A percentile compares a stretch with the other conserved stretches of the same genome.
Conservation (phyloP, 2,888 invertebrate genomes). For the Erebia epiphron region DNA sequence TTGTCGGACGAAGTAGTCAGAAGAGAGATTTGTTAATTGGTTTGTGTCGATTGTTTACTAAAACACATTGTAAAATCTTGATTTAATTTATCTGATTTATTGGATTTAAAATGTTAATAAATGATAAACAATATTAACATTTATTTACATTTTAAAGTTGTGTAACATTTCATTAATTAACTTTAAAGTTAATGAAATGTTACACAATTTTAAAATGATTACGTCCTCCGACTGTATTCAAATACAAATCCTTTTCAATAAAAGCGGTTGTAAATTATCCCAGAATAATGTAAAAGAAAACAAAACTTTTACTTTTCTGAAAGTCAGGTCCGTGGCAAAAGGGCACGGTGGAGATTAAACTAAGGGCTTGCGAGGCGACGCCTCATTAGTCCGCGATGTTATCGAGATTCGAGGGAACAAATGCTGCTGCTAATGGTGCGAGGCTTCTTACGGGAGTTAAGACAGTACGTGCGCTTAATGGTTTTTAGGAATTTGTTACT, state of each 20-base stretch:
- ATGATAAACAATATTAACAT: too few species aligned
- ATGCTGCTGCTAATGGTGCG: constrained; percentile 46
- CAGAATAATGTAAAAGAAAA: neutral
- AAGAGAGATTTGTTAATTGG: too few species aligned
- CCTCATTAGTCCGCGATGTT: constrained; percentile 49
- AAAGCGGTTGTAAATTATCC: neutral
- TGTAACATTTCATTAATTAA: too few species aligned
- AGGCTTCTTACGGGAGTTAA: constrained; percentile 31
- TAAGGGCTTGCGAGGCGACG: constrained; percentile 43
- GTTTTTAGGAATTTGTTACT: constrained; percentile 32
- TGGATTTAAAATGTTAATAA: too few species aligned
- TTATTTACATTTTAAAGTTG: too few species aligned
- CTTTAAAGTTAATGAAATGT: too few species aligned
- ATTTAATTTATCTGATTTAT: too few species aligned
- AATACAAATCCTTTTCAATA: neutral
- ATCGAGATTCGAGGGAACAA: constrained; percentile 44
- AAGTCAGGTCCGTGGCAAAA: constrained; percentile 19
- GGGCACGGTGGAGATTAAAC: constrained; percentile 38
- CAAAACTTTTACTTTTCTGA: constrained; percentile 12
- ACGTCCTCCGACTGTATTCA: too few species aligned
- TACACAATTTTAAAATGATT: too few species aligned
- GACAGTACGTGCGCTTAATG: constrained; percentile 41
- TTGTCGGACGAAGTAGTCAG: too few species aligned
- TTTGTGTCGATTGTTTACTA: too few species aligned
- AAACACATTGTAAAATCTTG: too few species aligned